Base-by-base conservation (phyloP, 1,140 invertebrate species). In the Palaemon carinicauda region DNA sequence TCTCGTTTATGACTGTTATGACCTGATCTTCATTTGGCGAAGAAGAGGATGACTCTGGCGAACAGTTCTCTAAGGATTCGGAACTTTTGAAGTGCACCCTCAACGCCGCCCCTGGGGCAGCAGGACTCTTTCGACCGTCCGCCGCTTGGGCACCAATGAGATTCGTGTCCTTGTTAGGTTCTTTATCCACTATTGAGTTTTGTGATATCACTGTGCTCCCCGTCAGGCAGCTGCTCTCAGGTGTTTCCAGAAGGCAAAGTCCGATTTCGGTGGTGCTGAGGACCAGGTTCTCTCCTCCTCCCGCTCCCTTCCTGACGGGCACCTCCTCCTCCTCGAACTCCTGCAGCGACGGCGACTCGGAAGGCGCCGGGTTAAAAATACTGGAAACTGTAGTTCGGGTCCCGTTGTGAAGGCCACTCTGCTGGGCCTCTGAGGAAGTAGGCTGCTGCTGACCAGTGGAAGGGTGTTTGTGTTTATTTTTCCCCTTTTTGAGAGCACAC, bases 71-170 rank as follows among this genome's bases (percentile, higher is more conserved):
- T n/a, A 21, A 29, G 29, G 51, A 29, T 19, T 24, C 33, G 10
- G 60, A 65, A 29, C 41, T 85, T 50, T 79, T 53, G 75, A 85
- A 85, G 53, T 79, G 82, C 19, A 85, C 82, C 50, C 82, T 77
- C 17, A 85, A 41, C 27, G 74, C n/a, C n/a, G n/a, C 75, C 10
- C 50, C 29, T 24, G 82, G 21, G 21, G 74, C 51, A n/a, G n/a
- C n/a, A 27, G 65, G 65, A 69, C 65, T 69, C 65, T 56, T 77
- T 15, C 82, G 52, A 51, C 82, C 56, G n/a, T 82, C 80, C 9
- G 15, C 80, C 21, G 52, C 51, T 1, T 54, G 53, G 10, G 31
- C 27, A 50, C 50, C 53, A 7, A 52, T 21, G n/a, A 74, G 27
- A n/a, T 52, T 19, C 41, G 27, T 27, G 15, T 74, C 41, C 41